These are phyloP conservation scores for Oceanodroma tethys DNA, from an alignment of 2,113 vertebrate species.

Conservation along the genomic window DNA sequence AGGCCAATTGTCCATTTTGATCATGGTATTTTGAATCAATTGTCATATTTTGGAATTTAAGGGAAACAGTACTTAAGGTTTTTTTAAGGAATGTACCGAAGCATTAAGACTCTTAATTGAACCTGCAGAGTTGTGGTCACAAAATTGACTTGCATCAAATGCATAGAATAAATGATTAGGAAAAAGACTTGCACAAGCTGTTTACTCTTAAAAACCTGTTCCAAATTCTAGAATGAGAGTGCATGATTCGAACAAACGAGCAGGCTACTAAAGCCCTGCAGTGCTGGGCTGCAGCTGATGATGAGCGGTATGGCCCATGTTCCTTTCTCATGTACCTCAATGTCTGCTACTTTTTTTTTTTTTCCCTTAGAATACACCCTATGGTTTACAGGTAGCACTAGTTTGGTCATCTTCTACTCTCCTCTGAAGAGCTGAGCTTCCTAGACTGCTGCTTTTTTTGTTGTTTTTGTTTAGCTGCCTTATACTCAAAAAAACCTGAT, in stretches of 20 bases:
- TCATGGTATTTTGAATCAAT: background rate
- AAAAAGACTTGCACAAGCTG: background rate
- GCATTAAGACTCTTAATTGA: background rate
- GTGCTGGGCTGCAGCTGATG: background rate
- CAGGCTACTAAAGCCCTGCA: background rate
- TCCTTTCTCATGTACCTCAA: background rate
- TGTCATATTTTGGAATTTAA: background rate
- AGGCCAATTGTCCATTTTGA: background rate
- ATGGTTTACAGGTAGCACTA: background rate
- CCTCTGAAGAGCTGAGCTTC: background rate
- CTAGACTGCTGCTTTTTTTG: background rate
- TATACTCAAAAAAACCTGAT: background rate
- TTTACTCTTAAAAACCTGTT: background rate
- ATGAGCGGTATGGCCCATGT: fast-evolving
- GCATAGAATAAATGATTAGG: background rate
- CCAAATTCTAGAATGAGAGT: background rate
- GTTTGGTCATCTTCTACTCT: background rate
- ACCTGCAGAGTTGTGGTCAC: background rate
- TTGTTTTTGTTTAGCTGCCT: background rate
- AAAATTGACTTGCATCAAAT: background rate
- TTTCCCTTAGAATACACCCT: background rate
- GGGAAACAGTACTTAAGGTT: background rate
- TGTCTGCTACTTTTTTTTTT: background rate
- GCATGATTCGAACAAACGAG: background rate
- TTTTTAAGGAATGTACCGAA: background rate